Conservation (phyloP, 2,113 vertebrate species). For the Toxotes chatareus region DNA sequence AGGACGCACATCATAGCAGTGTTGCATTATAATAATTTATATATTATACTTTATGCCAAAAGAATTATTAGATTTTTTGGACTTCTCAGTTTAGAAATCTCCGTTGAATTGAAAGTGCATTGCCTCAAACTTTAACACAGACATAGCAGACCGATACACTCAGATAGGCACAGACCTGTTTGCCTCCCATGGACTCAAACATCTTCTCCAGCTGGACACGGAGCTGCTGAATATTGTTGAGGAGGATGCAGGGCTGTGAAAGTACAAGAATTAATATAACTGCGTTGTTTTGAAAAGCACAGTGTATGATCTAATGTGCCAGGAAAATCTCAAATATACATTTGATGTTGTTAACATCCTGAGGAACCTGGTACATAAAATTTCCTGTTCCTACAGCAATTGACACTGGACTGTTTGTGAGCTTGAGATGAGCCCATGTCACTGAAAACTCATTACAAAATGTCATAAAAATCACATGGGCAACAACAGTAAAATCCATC, state of each 20-base stretch:
- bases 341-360: conserved; percentile 3
- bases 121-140: conserved; percentile 17
- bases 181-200: conserved; percentile 99
- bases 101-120: conserved; percentile 37
- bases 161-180: conserved; percentile 87
- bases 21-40: conserved; percentile 10
- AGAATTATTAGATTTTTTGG: no score
- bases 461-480: conserved; percentile 9
- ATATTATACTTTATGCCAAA: neutral
- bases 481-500: conserved; percentile 44
- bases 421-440: neutral
- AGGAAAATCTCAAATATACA: conserved; percentile 11
- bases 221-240: conserved; percentile 98
- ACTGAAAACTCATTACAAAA: conserved; percentile 34
- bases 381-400: neutral
- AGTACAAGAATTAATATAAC: neutral
- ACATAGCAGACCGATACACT: neutral
- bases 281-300: neutral
- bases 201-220: conserved; percentile 98
- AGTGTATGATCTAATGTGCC: neutral
- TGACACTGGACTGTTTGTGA: neutral
- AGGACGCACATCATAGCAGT: neutral
- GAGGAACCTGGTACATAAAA: conserved; percentile 3
- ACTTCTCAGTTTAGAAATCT: neutral
- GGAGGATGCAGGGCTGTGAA: conserved; percentile 93